Conservation (phyloP, 1,140 invertebrate genomes). For the Aricia agestis region DNA sequence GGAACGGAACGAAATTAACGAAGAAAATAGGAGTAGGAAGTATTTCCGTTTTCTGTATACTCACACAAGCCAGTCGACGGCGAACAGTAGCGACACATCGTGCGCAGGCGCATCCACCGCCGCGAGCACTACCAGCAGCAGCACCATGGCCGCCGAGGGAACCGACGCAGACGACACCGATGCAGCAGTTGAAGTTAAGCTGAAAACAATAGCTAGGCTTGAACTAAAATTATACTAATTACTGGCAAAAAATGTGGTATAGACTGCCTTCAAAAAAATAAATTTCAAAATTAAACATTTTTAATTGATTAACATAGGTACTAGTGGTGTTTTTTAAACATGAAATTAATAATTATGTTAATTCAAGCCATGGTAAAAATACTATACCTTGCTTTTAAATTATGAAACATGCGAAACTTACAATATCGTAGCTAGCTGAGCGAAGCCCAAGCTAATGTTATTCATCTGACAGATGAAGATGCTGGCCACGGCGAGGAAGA, state of each 20-base stretch:
- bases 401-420: no score
- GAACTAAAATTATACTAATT: no score
- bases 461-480: conserved; percentile 96
- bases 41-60: conserved; percentile 40
- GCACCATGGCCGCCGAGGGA: conserved; percentile 93
- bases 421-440: conserved; percentile 88
- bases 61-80: conserved; percentile 95
- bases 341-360: no score
- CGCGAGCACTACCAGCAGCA: conserved; percentile 89
- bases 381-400: no score
- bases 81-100: conserved; percentile 90
- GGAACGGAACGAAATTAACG: no score
- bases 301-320: no score
- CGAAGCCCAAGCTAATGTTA: conserved; percentile 85
- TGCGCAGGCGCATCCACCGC: conserved; percentile 89
- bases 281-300: no score
- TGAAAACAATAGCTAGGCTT: conserved; percentile 45
- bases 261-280: no score
- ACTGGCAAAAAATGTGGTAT: no score
- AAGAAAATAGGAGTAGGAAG: no score
- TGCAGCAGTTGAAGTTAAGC: conserved; percentile 92
- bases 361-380: no score
- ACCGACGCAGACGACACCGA: conserved; percentile 95
- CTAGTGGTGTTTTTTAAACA: no score
- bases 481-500: conserved; percentile 92